Evolutionary conservation across 92 coral and sea anemone species (phyloP).

Genomic region (Scolanthus callimorphus): DNA sequence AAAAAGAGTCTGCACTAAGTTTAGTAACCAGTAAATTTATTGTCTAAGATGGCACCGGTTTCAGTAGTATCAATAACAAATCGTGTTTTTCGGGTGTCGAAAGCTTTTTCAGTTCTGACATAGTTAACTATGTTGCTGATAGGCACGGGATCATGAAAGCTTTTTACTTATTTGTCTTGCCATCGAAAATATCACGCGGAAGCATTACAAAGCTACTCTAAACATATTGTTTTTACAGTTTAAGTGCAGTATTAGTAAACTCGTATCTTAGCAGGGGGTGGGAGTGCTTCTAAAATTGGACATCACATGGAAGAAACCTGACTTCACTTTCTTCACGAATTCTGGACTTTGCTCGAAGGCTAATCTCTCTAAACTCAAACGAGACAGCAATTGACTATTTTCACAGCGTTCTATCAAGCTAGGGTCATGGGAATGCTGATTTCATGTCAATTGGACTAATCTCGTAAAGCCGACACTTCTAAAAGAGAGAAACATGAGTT

Average conservation of each 20-base stretch:
- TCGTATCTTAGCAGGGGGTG: slow-evolving; percentile 1
- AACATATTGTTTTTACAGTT: slow-evolving; percentile 22
- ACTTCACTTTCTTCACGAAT: neutral
- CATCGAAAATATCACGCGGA: neutral
- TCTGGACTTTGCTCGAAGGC: slow-evolving; percentile 35
- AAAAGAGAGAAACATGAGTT: slow-evolving; percentile 15
- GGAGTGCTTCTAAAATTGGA: neutral
- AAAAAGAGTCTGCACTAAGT: no score
- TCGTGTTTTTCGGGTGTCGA: no score
- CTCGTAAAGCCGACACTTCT: slow-evolving; percentile 28
- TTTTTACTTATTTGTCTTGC: neutral
- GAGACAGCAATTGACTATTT: slow-evolving; percentile 16
- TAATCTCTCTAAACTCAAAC: slow-evolving; percentile 25
- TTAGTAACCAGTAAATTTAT: no score
- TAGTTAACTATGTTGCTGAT: no score
- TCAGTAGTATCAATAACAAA: no score
- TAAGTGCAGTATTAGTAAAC: slow-evolving; percentile 15
- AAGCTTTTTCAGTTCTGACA: no score
- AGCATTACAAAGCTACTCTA: neutral
- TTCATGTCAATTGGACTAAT: slow-evolving; percentile 23
- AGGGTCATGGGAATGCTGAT: slow-evolving; percentile 23
- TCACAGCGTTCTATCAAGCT: slow-evolving; percentile 2
- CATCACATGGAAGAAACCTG: slow-evolving; percentile 6
- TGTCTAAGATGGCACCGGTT: no score
- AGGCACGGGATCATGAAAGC: neutral